phyloP scores from a whole-genome alignment of 2,888 invertebrate species.

The Empis stercorea region DNA sequence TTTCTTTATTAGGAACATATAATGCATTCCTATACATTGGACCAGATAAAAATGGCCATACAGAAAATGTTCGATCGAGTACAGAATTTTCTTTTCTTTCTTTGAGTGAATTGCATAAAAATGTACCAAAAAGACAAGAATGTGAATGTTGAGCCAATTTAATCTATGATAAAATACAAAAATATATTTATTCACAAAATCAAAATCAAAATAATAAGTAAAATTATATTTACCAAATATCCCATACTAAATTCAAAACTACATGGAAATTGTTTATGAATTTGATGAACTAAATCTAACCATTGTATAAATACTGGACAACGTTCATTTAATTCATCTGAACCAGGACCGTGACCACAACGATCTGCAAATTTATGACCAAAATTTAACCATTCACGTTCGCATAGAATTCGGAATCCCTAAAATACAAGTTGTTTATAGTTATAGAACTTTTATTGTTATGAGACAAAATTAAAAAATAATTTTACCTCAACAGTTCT shows the following conservation, averaged over 20 bases:
- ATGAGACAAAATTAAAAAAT: background rate
- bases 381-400: conserved; percentile 95
- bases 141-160: conserved; percentile 92
- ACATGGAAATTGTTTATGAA: conserved; percentile 76
- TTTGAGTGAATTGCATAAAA: conserved; percentile 76
- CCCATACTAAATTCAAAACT: conserved; percentile 92
- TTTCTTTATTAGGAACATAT: conserved; percentile 45
- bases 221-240: conserved; percentile 86
- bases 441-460: background rate
- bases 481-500: conserved; percentile 77
- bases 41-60: conserved; percentile 76
- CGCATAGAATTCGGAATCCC: conserved; percentile 88
- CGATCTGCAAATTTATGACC: conserved; percentile 98
- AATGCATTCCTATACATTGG: conserved; percentile 76
- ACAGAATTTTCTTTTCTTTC: conserved; percentile 55
- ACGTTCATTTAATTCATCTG: conserved; percentile 85
- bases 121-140: conserved; percentile 94
- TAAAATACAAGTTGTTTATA: conserved; percentile 31
- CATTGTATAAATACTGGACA: conserved; percentile 97
- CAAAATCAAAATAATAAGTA: no score
- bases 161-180: conserved; percentile 45
- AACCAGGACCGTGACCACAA: conserved; percentile 68
- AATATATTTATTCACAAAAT: background rate
- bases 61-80: conserved; percentile 59
- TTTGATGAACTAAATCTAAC: conserved; percentile 92